Evolutionary conservation across 2,888 invertebrate genomes (phyloP).

Genomic region (Linyphia triangularis): DNA sequence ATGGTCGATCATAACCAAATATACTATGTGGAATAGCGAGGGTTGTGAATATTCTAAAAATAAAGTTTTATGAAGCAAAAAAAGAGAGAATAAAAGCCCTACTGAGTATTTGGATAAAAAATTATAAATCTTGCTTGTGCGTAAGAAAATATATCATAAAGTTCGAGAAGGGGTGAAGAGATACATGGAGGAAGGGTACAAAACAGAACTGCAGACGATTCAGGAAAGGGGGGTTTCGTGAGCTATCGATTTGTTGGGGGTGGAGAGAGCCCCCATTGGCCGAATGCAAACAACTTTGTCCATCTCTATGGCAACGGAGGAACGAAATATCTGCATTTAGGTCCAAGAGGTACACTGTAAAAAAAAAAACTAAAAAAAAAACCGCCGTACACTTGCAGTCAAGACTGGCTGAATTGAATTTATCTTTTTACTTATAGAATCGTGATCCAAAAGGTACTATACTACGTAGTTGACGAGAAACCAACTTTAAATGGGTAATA

Average conservation of each 20-base stretch:
- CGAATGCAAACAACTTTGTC: constrained; percentile 75
- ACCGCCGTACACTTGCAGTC: background rate
- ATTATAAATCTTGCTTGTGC: no score
- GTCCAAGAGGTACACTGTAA: constrained; percentile 40
- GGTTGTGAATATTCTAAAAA: no score
- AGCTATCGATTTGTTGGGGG: constrained; percentile 64
- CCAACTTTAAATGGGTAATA: no score
- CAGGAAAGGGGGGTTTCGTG: constrained; percentile 28
- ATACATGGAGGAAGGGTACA: constrained; percentile 11
- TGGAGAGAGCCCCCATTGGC: constrained; percentile 70
- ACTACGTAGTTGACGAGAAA: no score
- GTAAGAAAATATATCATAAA: no score
- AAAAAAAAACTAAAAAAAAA: background rate
- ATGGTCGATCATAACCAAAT: no score
- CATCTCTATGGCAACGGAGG: constrained; percentile 71
- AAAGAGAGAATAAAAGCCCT: no score
- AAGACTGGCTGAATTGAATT: background rate
- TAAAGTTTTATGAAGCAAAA: no score
- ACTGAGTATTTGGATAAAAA: no score
- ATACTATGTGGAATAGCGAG: no score
- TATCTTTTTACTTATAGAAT: no score
- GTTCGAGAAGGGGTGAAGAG: background rate
- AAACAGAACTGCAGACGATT: constrained; percentile 26
- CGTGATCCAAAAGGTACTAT: no score
- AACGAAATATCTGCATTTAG: constrained; percentile 71